Evolutionary conservation across 2,888 invertebrate genomes (phyloP).

Genomic region (Cheiracanthium punctorium): DNA sequence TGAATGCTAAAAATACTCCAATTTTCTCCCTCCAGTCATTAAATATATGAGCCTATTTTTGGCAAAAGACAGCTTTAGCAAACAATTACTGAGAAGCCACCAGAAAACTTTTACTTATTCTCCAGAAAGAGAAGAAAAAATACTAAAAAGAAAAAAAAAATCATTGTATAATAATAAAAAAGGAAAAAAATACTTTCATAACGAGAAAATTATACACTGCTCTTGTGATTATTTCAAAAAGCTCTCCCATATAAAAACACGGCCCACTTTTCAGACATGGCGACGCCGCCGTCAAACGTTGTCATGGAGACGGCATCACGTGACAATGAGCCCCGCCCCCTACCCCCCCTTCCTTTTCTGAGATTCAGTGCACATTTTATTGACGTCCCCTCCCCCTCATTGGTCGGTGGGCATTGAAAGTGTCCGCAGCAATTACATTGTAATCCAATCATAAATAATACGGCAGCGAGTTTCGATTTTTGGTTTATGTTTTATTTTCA

Average conservation of each 20-base stretch:
- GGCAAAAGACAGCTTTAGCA: not conserved
- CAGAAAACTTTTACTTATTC: not conserved
- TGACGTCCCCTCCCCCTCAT: slow-evolving; percentile 37
- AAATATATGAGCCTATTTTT: not conserved
- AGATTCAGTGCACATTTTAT: slow-evolving; percentile 58
- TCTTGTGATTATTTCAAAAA: slow-evolving; percentile 66
- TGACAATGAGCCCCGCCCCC: slow-evolving; percentile 57
- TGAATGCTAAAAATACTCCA: not conserved
- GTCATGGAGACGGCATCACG: slow-evolving; percentile 57
- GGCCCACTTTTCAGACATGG: slow-evolving; percentile 55
- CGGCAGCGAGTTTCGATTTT: not conserved
- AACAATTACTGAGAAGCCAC: slow-evolving; percentile 4
- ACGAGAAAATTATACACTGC: slow-evolving; percentile 63
- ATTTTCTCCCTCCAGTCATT: not conserved
- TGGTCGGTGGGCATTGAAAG: slow-evolving; percentile 14
- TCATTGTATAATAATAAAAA: slow-evolving; percentile 55
- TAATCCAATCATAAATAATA: slow-evolving; percentile 26
- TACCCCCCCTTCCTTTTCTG: slow-evolving; percentile 41
- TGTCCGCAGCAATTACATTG: slow-evolving; percentile 21
- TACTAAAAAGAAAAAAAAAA: not conserved
- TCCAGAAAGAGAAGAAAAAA: not conserved
- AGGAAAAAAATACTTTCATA: slow-evolving; percentile 32
- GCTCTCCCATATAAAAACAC: slow-evolving; percentile 31
- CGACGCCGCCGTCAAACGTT: slow-evolving; percentile 52
- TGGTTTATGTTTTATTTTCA: not conserved